Base-by-base conservation (phyloP, 1,140 invertebrate genomes). In the Dendroctonus ponderosae region DNA sequence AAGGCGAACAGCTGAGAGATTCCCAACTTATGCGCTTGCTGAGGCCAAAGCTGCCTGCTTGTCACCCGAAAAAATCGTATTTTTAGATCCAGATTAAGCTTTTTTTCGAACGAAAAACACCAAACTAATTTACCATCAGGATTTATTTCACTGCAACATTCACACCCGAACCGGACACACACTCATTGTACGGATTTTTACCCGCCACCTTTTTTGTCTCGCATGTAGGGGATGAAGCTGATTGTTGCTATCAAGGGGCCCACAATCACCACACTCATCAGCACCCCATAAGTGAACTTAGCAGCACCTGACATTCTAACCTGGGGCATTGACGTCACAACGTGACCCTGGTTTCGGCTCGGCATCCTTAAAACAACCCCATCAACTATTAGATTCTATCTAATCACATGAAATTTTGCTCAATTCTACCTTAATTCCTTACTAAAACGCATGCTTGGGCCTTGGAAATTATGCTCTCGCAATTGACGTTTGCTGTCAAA, bases 1-100 rank as follows among this genome's bases (percentile, higher is more conserved):
- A 64, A 56, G 50, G 42, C 42, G 15, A 56, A 64, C 62, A 64
- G 62, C 62, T 64, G 62, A 64, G 37, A 61, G 11, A 15, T 61
- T 26, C 26, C 26, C 26, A 26, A 26, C 1, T 26, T 26, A 26
- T 26, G 26, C 26, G 26, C 26, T 26, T 26, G 26, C 26, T 26
- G 26, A 26, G 26, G 26, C 26, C 26, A 26, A 26, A 26, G 3
- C 26, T 26, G 26, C 43, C 42, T 59, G 43, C 7, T 11, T 52
- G 26, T 26, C 26, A 26, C 26, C 26, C 26, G 26, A 26, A 26
- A 26, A 26, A 26, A 26, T 26, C 26, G 42, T 60, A 62, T 46
- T 46, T 46, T 46, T 46, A 46, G 43, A 46, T 46, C 8, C 12
- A 11, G 12, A 12, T 46, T 11, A 46, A 15, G 15, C 8, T 52